Percentiles rank a stretch among this genome's conserved stretches.
Evolutionary conservation across 2,113 vertebrate genomes (phyloP).

Genomic region (Balaenoptera acutorostrata): DNA sequence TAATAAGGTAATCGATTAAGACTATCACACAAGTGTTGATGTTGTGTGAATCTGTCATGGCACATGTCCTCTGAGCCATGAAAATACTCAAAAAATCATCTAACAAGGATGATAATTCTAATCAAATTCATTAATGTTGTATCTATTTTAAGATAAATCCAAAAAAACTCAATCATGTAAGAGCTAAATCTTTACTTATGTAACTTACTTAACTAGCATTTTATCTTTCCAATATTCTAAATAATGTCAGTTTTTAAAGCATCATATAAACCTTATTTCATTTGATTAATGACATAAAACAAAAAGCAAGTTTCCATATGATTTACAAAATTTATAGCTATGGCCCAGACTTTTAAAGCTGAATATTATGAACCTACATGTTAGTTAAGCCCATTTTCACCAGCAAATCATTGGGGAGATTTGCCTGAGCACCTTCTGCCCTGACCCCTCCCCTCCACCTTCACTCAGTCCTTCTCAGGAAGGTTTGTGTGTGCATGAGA

Average conservation of each 20-base stretch:
- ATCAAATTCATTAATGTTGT: constrained; percentile 40
- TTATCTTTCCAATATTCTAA: neutral
- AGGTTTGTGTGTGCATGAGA: neutral
- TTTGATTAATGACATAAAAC: neutral
- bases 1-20: constrained; percentile 51
- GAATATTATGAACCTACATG: neutral
- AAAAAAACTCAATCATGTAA: neutral
- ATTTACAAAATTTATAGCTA: neutral
- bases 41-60: constrained; percentile 36
- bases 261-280: neutral
- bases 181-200: neutral
- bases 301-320: constrained; percentile 8
- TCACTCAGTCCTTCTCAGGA: neutral
- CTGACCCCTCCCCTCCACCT: too few species aligned
- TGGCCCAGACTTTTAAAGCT: neutral
- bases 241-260: neutral
- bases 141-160: constrained; percentile 8
- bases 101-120: constrained; percentile 1
- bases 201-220: neutral
- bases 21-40: constrained; percentile 43
- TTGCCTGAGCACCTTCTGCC: neutral
- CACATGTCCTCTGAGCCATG: neutral
- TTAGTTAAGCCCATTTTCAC: neutral
- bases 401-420: neutral
- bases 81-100: neutral